These are phyloP conservation scores for Operophtera brumata DNA, from an alignment of 2,888 invertebrate genomes.

Conservation along the genomic window DNA sequence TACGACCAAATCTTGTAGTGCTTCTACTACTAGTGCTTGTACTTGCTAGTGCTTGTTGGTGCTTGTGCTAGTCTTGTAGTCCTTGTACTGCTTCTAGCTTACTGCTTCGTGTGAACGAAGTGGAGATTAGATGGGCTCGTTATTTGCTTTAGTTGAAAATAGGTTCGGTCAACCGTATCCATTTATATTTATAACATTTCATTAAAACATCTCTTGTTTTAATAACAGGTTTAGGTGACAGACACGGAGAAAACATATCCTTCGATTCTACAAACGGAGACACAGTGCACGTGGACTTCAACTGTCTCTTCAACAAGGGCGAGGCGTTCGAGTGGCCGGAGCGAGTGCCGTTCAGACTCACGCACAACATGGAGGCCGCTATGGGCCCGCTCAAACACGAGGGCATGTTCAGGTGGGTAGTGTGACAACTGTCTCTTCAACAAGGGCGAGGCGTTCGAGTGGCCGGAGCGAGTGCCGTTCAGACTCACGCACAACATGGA, in stretches of 20 bases:
- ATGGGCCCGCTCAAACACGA: constrained; percentile 97
- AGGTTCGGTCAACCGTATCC: too few species aligned
- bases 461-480: constrained; percentile 95
- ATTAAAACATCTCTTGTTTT: too few species aligned
- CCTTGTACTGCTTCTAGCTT: too few species aligned
- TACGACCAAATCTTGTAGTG: too few species aligned
- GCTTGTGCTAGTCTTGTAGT: too few species aligned
- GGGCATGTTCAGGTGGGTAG: constrained; percentile 85
- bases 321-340: constrained; percentile 94
- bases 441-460: constrained; percentile 92
- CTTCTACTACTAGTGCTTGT: too few species aligned
- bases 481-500: constrained; percentile 98
- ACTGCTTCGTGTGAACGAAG: too few species aligned
- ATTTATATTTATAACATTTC: too few species aligned
- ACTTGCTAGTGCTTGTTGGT: too few species aligned
- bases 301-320: constrained; percentile 97
- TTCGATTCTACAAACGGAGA: constrained; percentile 96
- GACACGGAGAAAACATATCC: constrained; percentile 97
- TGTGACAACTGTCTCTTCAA: constrained; percentile 96
- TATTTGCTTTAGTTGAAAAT: too few species aligned
- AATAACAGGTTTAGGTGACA: constrained; percentile 91
- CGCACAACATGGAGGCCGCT: constrained; percentile 97
- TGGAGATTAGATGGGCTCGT: too few species aligned
- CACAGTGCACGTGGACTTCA: constrained; percentile 98
- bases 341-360: constrained; percentile 94